phyloP scores from a whole-genome alignment of 2,797 vertebrate genomes.

The Setipinna tenuifilis region DNA sequence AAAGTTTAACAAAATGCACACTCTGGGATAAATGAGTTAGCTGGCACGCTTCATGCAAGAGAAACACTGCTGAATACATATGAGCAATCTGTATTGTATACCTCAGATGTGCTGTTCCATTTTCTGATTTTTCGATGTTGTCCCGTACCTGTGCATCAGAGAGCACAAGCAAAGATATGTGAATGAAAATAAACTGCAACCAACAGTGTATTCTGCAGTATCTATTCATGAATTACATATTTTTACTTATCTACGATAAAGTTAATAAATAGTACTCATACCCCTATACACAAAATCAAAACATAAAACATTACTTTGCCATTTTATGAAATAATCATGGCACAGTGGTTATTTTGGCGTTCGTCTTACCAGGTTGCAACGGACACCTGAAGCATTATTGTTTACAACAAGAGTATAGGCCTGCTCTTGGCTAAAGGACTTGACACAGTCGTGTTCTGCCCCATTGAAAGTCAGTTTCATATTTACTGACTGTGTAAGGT shows the following conservation, averaged over 20 bases:
- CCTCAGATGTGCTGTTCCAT: slow-evolving; percentile 71
- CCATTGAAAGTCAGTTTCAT: slow-evolving; percentile 60
- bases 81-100: slow-evolving; percentile 46
- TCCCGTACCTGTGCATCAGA: slow-evolving; percentile 66
- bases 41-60: neutral
- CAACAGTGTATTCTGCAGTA: neutral
- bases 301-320: too few relatives aligned
- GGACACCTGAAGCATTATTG: slow-evolving; percentile 51
- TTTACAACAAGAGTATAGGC: slow-evolving; percentile 82
- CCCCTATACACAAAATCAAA: too few relatives aligned
- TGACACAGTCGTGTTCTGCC: slow-evolving; percentile 52
- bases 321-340: neutral
- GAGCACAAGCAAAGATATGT: slow-evolving; percentile 13
- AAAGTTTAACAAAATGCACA: neutral
- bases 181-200: neutral
- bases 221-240: neutral
- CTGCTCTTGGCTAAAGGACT: slow-evolving; percentile 66
- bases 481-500: slow-evolving; percentile 53
- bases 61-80: neutral
- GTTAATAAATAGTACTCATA: too few relatives aligned
- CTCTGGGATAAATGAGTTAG: neutral
- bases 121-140: slow-evolving; percentile 65
- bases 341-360: neutral
- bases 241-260: too few relatives aligned
- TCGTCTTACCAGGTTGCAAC: slow-evolving; percentile 80